Evolutionary conservation across 2,797 vertebrate species (phyloP).

Genomic region (Cynopterus sphinx): DNA sequence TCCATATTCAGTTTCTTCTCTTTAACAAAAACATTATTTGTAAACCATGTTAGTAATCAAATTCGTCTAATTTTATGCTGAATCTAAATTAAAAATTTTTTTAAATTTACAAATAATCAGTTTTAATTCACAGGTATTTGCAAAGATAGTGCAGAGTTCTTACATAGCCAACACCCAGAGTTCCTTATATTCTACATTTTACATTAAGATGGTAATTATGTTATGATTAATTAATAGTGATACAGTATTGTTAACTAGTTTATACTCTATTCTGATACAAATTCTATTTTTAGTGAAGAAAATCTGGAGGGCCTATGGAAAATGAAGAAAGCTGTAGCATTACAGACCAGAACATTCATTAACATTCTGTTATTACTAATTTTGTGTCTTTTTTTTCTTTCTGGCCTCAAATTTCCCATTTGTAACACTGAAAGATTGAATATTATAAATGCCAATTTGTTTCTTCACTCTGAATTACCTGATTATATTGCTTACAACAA

Average conservation of each 20-base stretch:
- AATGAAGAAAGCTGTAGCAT: background rate
- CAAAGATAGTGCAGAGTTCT: background rate
- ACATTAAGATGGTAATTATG: background rate
- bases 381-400: background rate
- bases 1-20: background rate
- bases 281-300: background rate
- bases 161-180: background rate
- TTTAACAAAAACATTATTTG: background rate
- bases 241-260: background rate
- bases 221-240: background rate
- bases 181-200: background rate
- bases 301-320: background rate
- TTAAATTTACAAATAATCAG: too few relatives aligned
- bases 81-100: background rate
- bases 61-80: slow-evolving; percentile 4
- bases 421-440: background rate
- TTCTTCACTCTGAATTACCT: background rate
- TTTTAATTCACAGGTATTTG: background rate
- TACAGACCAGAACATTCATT: background rate
- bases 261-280: background rate
- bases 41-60: background rate
- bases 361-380: background rate
- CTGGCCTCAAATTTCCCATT: background rate
- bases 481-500: background rate
- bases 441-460: background rate